Conservation (phyloP, 2,113 vertebrate genomes). For the Sinocyclocheilus maitianheensis region DNA sequence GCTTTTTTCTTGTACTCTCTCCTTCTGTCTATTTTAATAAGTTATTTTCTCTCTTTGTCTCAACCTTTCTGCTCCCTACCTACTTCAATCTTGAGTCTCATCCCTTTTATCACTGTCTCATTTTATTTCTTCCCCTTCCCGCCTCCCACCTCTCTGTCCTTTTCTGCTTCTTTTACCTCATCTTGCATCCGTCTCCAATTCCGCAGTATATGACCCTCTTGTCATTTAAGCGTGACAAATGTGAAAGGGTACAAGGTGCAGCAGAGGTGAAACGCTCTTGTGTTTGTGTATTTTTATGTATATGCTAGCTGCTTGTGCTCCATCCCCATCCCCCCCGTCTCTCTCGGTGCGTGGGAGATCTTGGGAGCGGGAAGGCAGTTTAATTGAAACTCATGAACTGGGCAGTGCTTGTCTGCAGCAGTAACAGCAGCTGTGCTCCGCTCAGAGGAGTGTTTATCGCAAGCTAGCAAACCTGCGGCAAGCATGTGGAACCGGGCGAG, state of each 20-base stretch:
- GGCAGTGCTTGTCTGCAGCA: constrained; percentile 67
- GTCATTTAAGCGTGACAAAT: constrained; percentile 48
- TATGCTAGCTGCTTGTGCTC: constrained; percentile 12
- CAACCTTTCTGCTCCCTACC: background rate
- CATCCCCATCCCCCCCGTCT: constrained; percentile 27
- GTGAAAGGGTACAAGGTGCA: constrained; percentile 1
- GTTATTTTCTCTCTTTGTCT: background rate
- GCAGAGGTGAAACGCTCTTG: constrained; percentile 31
- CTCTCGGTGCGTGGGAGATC: constrained; percentile 52
- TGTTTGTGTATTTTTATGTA: constrained; percentile 33
- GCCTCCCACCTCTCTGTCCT: background rate
- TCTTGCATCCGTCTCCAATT: constrained; percentile 20
- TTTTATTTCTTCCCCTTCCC: background rate
- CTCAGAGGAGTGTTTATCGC: constrained; percentile 58
- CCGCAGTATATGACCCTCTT: constrained; percentile 54
- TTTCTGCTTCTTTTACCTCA: constrained; percentile 2
- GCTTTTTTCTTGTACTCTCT: background rate
- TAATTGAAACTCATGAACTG: constrained; percentile 74
- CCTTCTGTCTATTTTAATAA: background rate
- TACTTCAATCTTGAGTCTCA: background rate
- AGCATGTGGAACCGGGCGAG: constrained; percentile 81
- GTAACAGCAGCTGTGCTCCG: constrained; percentile 56
- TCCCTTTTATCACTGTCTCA: constrained; percentile 25
- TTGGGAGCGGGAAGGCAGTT: constrained; percentile 66
- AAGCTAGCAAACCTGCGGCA: constrained; percentile 65